Evolutionary conservation across 2,888 invertebrate genomes (phyloP), one percentile per base, ranked within the genome.

Genomic region (Caenorhabditis macrosperma): DNA sequence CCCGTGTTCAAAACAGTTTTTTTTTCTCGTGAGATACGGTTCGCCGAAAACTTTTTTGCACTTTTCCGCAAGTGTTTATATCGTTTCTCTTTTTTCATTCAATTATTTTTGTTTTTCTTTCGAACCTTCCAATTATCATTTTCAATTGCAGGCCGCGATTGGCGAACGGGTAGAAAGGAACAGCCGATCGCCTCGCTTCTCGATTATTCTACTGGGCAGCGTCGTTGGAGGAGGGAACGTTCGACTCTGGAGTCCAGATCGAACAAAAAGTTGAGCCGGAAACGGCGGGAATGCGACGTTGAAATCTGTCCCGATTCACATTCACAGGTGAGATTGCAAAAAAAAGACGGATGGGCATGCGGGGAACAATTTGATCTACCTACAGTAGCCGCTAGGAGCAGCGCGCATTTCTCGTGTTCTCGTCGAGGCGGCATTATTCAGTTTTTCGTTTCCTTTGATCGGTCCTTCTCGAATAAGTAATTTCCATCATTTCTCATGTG

Each of bases 201-300:
- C 61, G 50, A 61, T 61, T 33, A 50, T 17, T 17, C 28, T 30
- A 44, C 15, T 6, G n/a, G 17, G n/a, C 52, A 26, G 60, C 71
- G 71, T 71, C 71, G 59, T 44, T 66, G 74, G 74, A 66, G 66
- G 66, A 60, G 67, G 75, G 54, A 66, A 75, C 52, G 20, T 54
- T 59, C 24, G 41, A 69, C 28, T 46, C 46, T 46, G 46, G 46
- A 17, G 22, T 17, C 59, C 50, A 20, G 52, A 35, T 41, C 38
- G 17, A 38, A 41, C 24, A 2, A 28, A 17, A 72, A 52, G 41
- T 41, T 60, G 52, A 35, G 72, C 64, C 64, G 72, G 33, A 48
- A 38, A 44, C 72, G 75, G 75, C 59, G 75, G 75, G 75, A 60
- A 75, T 75, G 75, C 75, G 75, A 67, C 75, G 75, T 67, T 75